Evolutionary conservation across 2,113 vertebrate species (phyloP), one percentile per base, ranked within the genome.

Genomic region (Rhabdornis inornatus): DNA sequence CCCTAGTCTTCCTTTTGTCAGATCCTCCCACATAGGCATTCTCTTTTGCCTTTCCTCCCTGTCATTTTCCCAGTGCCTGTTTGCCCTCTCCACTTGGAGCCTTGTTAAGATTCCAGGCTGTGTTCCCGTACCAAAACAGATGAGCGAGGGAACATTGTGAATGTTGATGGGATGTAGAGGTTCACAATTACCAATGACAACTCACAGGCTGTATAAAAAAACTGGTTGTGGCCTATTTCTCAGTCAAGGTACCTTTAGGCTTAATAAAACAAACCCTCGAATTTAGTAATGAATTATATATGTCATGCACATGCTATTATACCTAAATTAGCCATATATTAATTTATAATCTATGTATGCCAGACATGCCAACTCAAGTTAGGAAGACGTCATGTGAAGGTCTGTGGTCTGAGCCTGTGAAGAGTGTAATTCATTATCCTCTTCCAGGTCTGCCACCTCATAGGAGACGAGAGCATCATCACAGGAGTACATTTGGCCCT

Each of bases 1-100:
- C 13, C 23, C 7, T 9, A 15, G 0, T 18, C 40, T 56, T 45
- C 3, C 14, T 85, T 66, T 49, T n/a, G 22, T 13, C 2, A 0
- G 14, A 28, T 77, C 20, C 8, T 72, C 47, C 39, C 56, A 55
- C 17, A 40, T 0, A 5, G 9, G 9, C 42, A 70, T 61, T 17
- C 15, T 70, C 22, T 80, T 93, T 72, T 78, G 66, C n/a, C 25
- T 55, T 64, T 71, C 33, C 6, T 53, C 35, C 21, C 21, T 39
- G 10, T 28, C 22, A 16, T 80, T 85, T 68, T 55, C 47, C 20
- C 55, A 72, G 15, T 27, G 9, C 18, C 22, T 53, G 7, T 69
- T 85, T 74, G 12, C 13, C 9, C 16, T 39, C 47, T 66, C 44
- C 0, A 0, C 17, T 33, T 37, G 24, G 28, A 59, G 52, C 20